Evolutionary conservation across 2,797 vertebrate species (phyloP).

Genomic region (Thunnus albacares): DNA sequence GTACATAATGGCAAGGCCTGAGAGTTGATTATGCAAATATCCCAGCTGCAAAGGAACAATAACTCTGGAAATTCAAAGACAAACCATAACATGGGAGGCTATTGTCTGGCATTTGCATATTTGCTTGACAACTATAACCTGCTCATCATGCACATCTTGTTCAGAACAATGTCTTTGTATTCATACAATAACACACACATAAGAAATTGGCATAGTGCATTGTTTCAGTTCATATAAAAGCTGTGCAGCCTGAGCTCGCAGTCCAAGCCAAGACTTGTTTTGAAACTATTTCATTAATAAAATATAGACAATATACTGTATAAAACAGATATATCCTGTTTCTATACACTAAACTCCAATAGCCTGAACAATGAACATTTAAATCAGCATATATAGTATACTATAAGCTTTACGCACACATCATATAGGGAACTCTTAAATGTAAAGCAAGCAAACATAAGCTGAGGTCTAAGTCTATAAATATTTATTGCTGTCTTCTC

Average conservation of each 20-base stretch:
- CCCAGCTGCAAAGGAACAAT: conserved; percentile 82
- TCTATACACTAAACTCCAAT: neutral
- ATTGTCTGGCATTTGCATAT: conserved; percentile 81
- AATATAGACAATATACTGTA: conserved; percentile 31
- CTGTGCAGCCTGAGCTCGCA: conserved; percentile 49
- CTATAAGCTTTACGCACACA: conserved; percentile 26
- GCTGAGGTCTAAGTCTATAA: conserved; percentile 40
- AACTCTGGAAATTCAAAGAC: conserved; percentile 81
- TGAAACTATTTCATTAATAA: conserved; percentile 52
- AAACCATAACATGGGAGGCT: conserved; percentile 74
- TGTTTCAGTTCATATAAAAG: conserved; percentile 74
- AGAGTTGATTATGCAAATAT: conserved; percentile 84
- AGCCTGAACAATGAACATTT: conserved; percentile 25
- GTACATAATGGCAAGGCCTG: conserved; percentile 74
- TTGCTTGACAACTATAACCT: conserved; percentile 82
- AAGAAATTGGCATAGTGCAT: conserved; percentile 69
- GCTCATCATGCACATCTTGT: conserved; percentile 78
- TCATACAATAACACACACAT: conserved; percentile 74
- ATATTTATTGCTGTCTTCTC: conserved; percentile 44
- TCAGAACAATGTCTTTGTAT: conserved; percentile 77
- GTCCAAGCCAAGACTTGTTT: conserved; percentile 51
- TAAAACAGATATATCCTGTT: conserved; percentile 36
- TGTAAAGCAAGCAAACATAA: conserved; percentile 44
- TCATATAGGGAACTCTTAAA: conserved; percentile 31
- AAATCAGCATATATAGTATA: conserved; percentile 29